Evolutionary conservation across 2,888 invertebrate genomes (phyloP).

Genomic region (Caenorhabditis sp.): DNA sequence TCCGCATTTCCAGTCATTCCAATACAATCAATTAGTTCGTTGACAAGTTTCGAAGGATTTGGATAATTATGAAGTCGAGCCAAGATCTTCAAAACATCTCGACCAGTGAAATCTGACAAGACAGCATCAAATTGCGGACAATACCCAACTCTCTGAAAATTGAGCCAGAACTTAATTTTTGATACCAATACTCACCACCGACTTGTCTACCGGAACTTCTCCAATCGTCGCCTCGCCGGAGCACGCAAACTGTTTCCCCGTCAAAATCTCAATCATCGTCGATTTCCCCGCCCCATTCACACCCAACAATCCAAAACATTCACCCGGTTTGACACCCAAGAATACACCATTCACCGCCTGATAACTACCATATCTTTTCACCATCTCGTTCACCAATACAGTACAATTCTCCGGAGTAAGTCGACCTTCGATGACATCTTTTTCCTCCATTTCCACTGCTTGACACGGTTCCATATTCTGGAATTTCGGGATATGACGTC

Average conservation of each 20-base stretch:
- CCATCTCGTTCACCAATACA: background rate
- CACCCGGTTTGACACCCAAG: background rate
- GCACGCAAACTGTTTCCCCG: background rate
- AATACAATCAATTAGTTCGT: too few species aligned
- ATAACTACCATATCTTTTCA: background rate
- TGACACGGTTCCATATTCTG: background rate
- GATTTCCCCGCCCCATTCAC: background rate
- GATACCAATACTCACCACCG: background rate
- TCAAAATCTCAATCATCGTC: background rate
- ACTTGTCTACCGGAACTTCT: background rate
- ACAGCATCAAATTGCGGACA: too few species aligned
- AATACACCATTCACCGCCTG: background rate
- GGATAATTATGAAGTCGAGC: too few species aligned
- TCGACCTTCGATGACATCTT: too few species aligned
- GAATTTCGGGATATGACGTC: background rate
- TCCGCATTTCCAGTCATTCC: too few species aligned
- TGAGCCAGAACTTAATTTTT: too few species aligned
- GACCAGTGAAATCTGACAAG: too few species aligned
- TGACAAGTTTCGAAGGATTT: too few species aligned
- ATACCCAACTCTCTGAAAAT: too few species aligned
- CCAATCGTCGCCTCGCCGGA: background rate
- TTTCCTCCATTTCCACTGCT: background rate
- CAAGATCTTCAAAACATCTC: too few species aligned
- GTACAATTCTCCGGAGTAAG: background rate
- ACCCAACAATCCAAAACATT: background rate